Evolutionary conservation across 2,113 vertebrate species (phyloP).

Genomic region (Mesembrinibis cayennensis): DNA sequence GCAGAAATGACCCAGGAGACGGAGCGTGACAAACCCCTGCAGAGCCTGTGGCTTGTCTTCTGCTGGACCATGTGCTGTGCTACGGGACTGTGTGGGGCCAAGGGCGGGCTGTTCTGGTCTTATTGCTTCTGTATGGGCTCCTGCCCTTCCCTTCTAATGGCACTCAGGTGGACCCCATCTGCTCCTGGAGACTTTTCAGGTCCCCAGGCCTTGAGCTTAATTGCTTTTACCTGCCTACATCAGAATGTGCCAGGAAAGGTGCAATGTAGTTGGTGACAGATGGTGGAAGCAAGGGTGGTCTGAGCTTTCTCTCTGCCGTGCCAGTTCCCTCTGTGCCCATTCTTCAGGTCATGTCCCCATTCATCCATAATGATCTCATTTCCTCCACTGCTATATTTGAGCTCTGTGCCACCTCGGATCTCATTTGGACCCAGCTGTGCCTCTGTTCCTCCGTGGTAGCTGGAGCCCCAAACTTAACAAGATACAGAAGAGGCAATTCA

Average conservation of each 20-base stretch:
- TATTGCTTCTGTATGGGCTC: fast-evolving
- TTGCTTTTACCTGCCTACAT: not conserved
- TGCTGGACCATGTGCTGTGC: not conserved
- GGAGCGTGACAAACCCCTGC: not conserved
- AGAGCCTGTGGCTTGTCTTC: not conserved
- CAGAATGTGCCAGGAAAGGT: not conserved
- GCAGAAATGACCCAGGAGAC: not conserved
- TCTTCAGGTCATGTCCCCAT: not conserved
- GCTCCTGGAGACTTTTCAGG: not conserved
- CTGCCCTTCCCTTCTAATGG: not conserved
- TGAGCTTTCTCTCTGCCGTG: not conserved
- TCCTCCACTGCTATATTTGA: not conserved
- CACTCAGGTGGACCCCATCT: not conserved
- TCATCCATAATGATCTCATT: not conserved
- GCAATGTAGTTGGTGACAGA: not conserved
- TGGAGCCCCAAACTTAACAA: not conserved
- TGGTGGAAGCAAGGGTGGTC: not conserved
- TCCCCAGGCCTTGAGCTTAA: not conserved
- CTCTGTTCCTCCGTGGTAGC: not conserved
- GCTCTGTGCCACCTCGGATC: not conserved
- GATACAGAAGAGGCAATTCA: not conserved
- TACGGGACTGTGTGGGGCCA: not conserved
- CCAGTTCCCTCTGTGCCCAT: not conserved
- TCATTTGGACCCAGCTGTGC: not conserved
- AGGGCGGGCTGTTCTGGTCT: not conserved